phyloP scores from a whole-genome alignment of 2,888 invertebrate species.

The Scaptodrosophila latifasciaeformis region DNA sequence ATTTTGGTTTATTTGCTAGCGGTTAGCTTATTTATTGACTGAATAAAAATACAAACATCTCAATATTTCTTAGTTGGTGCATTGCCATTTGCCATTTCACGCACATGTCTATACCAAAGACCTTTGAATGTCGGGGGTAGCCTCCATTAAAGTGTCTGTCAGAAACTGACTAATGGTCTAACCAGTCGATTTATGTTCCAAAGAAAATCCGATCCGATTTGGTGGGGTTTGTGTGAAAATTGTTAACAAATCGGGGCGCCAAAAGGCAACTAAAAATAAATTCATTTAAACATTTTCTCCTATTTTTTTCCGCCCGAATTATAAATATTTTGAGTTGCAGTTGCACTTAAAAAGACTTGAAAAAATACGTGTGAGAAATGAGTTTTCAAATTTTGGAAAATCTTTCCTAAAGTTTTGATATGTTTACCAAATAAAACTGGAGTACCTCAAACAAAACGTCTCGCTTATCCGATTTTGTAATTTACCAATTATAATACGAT shows the following conservation, averaged over 20 bases:
- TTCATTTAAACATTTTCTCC: no score
- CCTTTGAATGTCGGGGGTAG: not conserved
- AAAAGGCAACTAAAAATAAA: constrained; percentile 42
- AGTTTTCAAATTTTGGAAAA: not conserved
- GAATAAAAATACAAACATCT: not conserved
- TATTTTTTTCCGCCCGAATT: no score
- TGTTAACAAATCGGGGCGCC: constrained; percentile 63
- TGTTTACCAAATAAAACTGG: no score
- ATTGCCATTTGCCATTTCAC: no score
- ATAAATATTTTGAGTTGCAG: constrained; percentile 37
- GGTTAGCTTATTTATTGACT: constrained; percentile 18
- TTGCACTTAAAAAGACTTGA: constrained; percentile 30
- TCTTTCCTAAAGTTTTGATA: no score
- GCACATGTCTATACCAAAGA: no score
- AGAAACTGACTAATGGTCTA: constrained; percentile 47
- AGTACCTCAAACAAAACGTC: no score
- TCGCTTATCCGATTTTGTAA: no score
- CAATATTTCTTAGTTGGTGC: not conserved
- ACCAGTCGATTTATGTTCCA: not conserved
- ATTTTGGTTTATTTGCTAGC: not conserved
- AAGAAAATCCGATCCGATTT: not conserved
- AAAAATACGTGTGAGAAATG: constrained; percentile 59
- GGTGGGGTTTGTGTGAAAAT: constrained; percentile 52
- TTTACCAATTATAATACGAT: no score
- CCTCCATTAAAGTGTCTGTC: constrained; percentile 49